These are phyloP conservation scores for Pontoporia blainvillei DNA, from an alignment of 2,113 vertebrate species.

Conservation along the genomic window DNA sequence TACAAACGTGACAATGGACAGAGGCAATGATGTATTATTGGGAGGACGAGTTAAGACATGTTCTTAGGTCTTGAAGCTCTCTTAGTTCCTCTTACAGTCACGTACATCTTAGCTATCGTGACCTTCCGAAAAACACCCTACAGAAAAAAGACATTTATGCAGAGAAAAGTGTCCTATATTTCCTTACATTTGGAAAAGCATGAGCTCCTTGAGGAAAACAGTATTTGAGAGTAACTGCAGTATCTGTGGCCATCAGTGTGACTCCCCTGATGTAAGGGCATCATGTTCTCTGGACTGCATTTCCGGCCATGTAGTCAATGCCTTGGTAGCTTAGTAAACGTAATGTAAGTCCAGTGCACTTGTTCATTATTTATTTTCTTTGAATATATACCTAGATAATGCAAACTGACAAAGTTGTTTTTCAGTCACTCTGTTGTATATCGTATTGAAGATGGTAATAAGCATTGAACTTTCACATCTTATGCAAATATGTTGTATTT, in stretches of 20 bases:
- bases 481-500: conserved; percentile 47
- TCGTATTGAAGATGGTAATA: conserved; percentile 13
- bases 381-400: background rate
- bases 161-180: background rate
- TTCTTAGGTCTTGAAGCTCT: background rate
- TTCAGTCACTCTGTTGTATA: background rate
- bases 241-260: background rate
- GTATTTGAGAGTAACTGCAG: background rate
- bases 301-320: background rate
- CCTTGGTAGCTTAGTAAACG: background rate
- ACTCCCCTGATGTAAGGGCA: background rate
- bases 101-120: background rate
- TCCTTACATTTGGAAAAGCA: background rate
- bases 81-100: background rate
- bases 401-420: conserved; percentile 28
- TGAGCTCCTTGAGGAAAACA: background rate
- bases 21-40: background rate
- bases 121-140: background rate
- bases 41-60: background rate
- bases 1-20: too few relatives aligned
- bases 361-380: conserved; percentile 21
- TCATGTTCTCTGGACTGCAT: background rate
- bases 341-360: background rate
- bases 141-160: background rate
- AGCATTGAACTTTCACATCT: conserved; percentile 33